A percentile compares a stretch with the other conserved stretches of the same genome.
phyloP scores from a whole-genome alignment of 2,888 invertebrate genomes.

The Ennomos quercinarius region DNA sequence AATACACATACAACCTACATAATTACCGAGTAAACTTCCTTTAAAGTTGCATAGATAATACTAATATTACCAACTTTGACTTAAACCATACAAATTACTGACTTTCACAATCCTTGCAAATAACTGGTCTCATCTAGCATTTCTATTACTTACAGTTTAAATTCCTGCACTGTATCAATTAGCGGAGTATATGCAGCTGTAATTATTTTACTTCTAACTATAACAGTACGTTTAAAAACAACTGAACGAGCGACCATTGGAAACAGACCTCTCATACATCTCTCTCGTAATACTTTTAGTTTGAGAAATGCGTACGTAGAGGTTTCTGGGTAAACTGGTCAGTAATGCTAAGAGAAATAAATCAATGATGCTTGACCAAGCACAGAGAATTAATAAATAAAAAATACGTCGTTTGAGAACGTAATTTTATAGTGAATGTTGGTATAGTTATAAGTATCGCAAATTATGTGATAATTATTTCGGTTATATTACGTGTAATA shows the following conservation, averaged over 20 bases:
- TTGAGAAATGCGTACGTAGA: conserved; percentile 10
- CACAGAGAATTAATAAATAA: conserved; percentile 43
- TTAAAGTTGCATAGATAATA: too few species aligned
- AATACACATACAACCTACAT: background rate
- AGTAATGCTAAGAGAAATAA: conserved; percentile 51
- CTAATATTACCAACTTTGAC: too few species aligned
- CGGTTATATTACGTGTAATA: background rate
- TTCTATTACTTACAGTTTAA: conserved; percentile 11
- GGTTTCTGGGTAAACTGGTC: conserved; percentile 46
- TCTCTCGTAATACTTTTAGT: conserved; percentile 5
- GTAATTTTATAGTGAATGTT: conserved; percentile 31
- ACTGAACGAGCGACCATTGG: conserved; percentile 39
- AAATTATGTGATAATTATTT: conserved; percentile 7
- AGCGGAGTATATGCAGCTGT: conserved; percentile 46
- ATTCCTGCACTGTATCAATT: conserved; percentile 35
- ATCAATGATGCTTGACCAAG: conserved; percentile 60
- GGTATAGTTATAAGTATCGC: conserved; percentile 4
- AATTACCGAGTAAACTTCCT: too few species aligned
- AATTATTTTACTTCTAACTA: conserved; percentile 46
- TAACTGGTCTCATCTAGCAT: conserved; percentile 6
- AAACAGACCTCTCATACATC: conserved; percentile 40
- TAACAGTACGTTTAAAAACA: conserved; percentile 55
- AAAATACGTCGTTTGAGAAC: conserved; percentile 53
- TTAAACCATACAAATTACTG: background rate
- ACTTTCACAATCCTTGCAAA: conserved; percentile 18